phyloP scores from a whole-genome alignment of 1,140 invertebrate genomes.

The Carposina sasakii region DNA sequence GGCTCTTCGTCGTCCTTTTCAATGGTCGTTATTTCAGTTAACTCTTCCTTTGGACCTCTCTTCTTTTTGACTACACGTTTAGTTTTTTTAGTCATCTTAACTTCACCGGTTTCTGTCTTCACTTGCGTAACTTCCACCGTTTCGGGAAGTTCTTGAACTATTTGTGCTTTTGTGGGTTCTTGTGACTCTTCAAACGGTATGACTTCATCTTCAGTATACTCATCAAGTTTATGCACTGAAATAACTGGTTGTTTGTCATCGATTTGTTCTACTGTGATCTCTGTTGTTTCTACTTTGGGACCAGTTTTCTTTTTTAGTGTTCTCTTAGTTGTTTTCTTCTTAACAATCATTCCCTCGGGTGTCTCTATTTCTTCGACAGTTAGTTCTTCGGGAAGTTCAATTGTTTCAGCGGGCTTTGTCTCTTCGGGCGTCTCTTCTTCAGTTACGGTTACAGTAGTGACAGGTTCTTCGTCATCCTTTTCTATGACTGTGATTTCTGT shows the following conservation, averaged over 20 bases:
- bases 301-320: constrained; percentile 45
- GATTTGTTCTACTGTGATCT: constrained; percentile 42
- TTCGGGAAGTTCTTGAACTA: constrained; percentile 37
- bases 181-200: constrained; percentile 9
- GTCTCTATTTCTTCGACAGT: constrained; percentile 23
- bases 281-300: constrained; percentile 37
- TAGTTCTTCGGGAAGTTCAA: constrained; percentile 29
- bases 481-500: constrained; percentile 43
- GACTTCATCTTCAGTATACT: constrained; percentile 28
- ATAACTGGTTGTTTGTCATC: constrained; percentile 29
- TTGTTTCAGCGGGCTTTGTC: constrained; percentile 18
- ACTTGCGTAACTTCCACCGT: constrained; percentile 49
- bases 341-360: constrained; percentile 39
- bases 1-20: constrained; percentile 25
- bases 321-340: constrained; percentile 51
- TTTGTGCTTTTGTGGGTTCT: neutral
- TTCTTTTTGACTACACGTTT: constrained; percentile 48
- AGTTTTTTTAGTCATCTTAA: constrained; percentile 47
- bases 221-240: constrained; percentile 29
- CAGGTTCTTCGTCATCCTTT: constrained; percentile 41
- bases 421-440: constrained; percentile 10
- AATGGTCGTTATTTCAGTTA: constrained; percentile 50
- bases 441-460: constrained; percentile 32
- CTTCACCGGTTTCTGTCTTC: constrained; percentile 36
- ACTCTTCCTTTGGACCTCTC: constrained; percentile 42